Base-by-base conservation (phyloP, 1,140 invertebrate species). In the Cyclina sinensis region DNA sequence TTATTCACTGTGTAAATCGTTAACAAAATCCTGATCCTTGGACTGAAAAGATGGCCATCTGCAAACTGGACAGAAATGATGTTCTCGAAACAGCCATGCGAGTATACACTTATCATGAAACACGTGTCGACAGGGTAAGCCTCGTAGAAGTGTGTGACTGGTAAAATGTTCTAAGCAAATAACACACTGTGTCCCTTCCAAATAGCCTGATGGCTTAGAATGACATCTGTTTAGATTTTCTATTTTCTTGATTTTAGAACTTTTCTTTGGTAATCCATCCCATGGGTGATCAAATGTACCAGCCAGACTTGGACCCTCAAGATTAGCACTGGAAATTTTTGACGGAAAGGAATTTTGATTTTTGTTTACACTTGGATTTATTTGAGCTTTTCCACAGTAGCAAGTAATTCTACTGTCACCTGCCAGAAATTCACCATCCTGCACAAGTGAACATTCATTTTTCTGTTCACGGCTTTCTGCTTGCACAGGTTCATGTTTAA, bases 41-140 rank as follows among this genome's bases (percentile, higher is more conserved):
- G 90, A 87, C 89, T 95, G 95, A 89, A 96, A 96, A 5, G 96
- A 95, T 21, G 96, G 96, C 96, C 96, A 96, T 27, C 96, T 94
- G 91, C 96, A 97, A 21, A 96, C 94, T 3, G 96, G 96, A 91
- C 96, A 97, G 79, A 96, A 95, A 91, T 96, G 96, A 90, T 96
- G 96, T 76, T 96, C 96, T 85, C 96, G 92, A 9, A 92, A 91
- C 12, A 97, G 92, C 96, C 96, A 97, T 4, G 90, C 85, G 88
- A 96, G 90, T 24, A 96, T 96, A 91, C 96, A 97, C 11, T 94
- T 90, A 43, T 96, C 93, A 91, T 97, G 96, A 91, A 96, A 97
- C 82, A 95, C 94, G 92, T 97, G 96, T 7, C 96, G 95, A 93
- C 96, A 96, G 5, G 96, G 96, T 51, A 97, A 92, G 0, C 96